These are phyloP conservation scores for Mythimna pallens DNA, from an alignment of 2,888 invertebrate genomes.

Conservation along the genomic window DNA sequence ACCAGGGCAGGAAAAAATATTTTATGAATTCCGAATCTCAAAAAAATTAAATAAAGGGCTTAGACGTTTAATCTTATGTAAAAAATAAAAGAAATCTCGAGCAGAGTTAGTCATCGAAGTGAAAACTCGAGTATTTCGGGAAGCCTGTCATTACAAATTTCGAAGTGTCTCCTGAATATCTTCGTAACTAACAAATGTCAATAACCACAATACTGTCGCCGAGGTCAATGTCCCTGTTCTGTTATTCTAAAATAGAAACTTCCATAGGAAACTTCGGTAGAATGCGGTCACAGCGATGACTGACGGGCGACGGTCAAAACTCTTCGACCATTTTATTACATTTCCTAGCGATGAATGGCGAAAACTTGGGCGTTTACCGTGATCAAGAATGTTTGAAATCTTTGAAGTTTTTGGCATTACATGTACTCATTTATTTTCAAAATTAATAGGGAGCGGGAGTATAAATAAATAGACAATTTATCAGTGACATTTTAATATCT, in stretches of 20 bases:
- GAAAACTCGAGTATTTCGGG: background rate
- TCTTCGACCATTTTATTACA: constrained; percentile 42
- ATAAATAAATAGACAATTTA: background rate
- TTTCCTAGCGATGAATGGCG: constrained; percentile 43
- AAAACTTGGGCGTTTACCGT: constrained; percentile 28
- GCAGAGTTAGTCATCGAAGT: background rate
- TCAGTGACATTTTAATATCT: background rate
- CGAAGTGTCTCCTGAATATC: background rate
- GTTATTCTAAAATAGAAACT: constrained; percentile 62
- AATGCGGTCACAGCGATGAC: constrained; percentile 69
- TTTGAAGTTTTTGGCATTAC: constrained; percentile 33
- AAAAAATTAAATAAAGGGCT: too few relatives aligned
- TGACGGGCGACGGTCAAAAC: constrained; percentile 54
- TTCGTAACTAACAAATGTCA: constrained; percentile 38
- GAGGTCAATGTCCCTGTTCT: constrained; percentile 73
- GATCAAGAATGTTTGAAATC: constrained; percentile 27
- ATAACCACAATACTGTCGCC: constrained; percentile 45
- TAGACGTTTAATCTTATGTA: too few relatives aligned
- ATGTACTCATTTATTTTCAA: background rate
- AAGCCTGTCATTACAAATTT: background rate
- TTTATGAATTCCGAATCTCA: too few relatives aligned
- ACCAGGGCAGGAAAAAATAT: too few relatives aligned
- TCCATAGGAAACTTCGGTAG: constrained; percentile 62
- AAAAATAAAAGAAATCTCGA: background rate
- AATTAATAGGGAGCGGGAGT: too few relatives aligned